Evolutionary conservation across 2,113 vertebrate species (phyloP), one percentile per base, ranked within the genome.

Genomic region (Thalassarche chlororhynchos): DNA sequence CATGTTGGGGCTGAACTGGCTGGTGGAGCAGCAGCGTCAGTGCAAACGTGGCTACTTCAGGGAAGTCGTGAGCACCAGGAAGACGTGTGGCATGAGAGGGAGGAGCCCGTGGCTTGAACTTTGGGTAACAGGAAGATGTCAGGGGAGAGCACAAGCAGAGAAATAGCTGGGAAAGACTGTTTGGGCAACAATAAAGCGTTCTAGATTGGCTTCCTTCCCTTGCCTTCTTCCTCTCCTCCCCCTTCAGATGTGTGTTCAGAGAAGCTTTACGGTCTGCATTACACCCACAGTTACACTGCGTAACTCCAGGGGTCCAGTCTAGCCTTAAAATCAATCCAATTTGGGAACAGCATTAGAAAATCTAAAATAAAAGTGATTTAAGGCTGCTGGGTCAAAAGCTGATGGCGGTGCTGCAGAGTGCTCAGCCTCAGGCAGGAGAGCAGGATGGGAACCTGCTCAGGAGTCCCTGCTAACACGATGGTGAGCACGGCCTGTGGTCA

Each of bases 401-500:
- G 31, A 8, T 3, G 21, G 15, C 9, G 18, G 17, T 57, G 61
- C 46, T 36, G 58, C 15, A 9, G 85, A 8, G 36, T 10, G 57
- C 61, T 55, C 2, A 13, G 52, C 38, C 46, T 19, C 1, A 2
- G n/a, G 40, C 10, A 1, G 75, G 54, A 32, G 34, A 28, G 47
- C 34, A 10, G 72, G 65, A 17, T 3, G 5, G n/a, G 42, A n/a
- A 3, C 38, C 32, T 24, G 44, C 66, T 32, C 2, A 0, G 36
- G 58, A n/a, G 14, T 7, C 28, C 52, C 54, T 10, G 52, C 40
- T 17, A 2, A 6, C 1, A 0, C 5, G 5, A 8, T 1, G 0
- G 17, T 3, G 46, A 92, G n/a, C 2, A 1, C 31, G 64, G 28
- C 10, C 64, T 40, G 51, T 1, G 10, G 12, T 8, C 12, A 0